Evolutionary conservation across 2,113 vertebrate genomes (phyloP), one percentile per base, ranked within the genome.

Genomic region (Oreochromis tanganicae): DNA sequence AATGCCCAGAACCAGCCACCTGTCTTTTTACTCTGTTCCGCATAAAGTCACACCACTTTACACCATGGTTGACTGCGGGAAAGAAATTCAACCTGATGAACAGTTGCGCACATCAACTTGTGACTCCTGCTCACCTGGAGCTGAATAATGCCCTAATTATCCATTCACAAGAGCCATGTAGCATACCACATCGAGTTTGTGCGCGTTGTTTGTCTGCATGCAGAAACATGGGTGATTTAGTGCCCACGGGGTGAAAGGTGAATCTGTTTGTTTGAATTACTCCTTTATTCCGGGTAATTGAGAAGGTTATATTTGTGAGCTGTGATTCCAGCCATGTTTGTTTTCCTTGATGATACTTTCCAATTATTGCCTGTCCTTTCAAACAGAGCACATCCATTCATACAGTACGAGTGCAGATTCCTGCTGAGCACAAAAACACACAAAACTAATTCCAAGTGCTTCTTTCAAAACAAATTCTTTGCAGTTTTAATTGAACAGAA

Each of bases 41-140:
- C 82, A 73, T 38, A 68, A 85, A 91, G 89, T 89, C 89, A 90
- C 88, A 87, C 79, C 91, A 87, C 90, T 92, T 88, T 84, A 79
- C 79, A 32, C 82, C 10, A 55, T 13, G 24, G 84, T 63, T 82
- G 90, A 85, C 89, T 89, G 85, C 78, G 48, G 87, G 21, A 59
- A 43, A 81, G 59, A 80, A 85, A 81, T 66, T 46, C 83, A 81
- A 46, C 83, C 85, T n/a, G 79, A 61, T 59, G 84, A 83, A 56
- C 32, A 71, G 56, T 48, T 21, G 17, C 24, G 17, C 27, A 21
- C 50, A 7, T 14, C 16, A 17, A 57, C 85, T 66, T 61, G 79
- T 79, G 68, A 88, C 88, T 88, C 41, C 29, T 5, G 16, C 57
- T 81, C 85, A 88, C 83, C 89, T 87, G 85, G 17, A 82, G 86